These are phyloP conservation scores for Ruditapes philippinarum DNA, from an alignment of 1,140 invertebrate genomes.

Conservation along the genomic window DNA sequence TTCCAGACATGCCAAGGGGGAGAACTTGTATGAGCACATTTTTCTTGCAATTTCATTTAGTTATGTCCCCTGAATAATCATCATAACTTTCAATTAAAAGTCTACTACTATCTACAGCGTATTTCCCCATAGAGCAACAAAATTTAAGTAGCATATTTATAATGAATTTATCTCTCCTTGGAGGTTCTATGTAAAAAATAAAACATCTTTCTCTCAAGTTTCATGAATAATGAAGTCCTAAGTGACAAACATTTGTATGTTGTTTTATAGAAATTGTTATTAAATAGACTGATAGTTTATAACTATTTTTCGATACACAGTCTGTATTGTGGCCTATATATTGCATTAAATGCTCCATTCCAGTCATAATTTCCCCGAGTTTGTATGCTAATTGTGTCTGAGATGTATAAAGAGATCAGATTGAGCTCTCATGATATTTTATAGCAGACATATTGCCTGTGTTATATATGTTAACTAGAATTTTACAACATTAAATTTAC, in stretches of 20 bases:
- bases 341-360: neutral
- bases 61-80: neutral
- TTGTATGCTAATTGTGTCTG: neutral
- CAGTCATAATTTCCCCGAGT: neutral
- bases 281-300: neutral
- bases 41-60: too few relatives aligned
- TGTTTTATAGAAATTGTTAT: too few relatives aligned
- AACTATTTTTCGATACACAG: neutral
- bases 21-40: too few relatives aligned
- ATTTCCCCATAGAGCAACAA: neutral
- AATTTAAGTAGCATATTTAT: neutral
- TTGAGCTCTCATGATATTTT: neutral
- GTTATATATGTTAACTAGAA: neutral
- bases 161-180: neutral
- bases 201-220: too few relatives aligned
- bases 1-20: too few relatives aligned
- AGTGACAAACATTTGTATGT: too few relatives aligned
- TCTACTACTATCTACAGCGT: too few relatives aligned
- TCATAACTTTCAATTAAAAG: too few relatives aligned
- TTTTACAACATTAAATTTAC: neutral
- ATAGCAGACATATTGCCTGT: neutral
- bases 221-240: too few relatives aligned
- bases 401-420: neutral
- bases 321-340: neutral
- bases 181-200: too few relatives aligned